phyloP scores from a whole-genome alignment of 35 echinoderm and acorn worm species.

The Stichopus chloronotus region DNA sequence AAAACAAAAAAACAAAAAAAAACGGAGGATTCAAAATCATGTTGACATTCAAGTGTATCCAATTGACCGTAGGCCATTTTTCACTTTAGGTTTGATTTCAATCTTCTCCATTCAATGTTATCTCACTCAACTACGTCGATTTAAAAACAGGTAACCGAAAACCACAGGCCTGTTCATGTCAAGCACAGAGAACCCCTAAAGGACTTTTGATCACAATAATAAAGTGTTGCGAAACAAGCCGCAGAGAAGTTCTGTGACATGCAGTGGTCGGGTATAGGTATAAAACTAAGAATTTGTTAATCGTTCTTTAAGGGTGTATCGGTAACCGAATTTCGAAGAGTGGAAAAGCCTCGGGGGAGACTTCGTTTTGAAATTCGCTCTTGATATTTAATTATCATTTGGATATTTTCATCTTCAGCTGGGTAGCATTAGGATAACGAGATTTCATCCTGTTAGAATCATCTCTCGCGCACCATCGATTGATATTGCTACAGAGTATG shows the following conservation, averaged over 20 bases:
- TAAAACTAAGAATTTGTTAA: background rate
- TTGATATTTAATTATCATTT: slow-evolving; percentile 15
- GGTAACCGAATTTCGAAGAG: background rate
- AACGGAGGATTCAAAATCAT: background rate
- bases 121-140: background rate
- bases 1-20: too few relatives aligned
- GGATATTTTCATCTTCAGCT: background rate
- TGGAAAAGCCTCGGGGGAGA: background rate
- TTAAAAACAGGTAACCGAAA: background rate
- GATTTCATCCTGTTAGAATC: background rate
- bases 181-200: background rate
- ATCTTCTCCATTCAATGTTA: background rate
- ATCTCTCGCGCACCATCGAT: background rate
- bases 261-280: background rate
- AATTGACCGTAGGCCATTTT: background rate
- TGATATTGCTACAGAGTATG: background rate
- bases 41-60: background rate
- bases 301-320: slow-evolving; percentile 4
- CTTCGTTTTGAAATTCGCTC: background rate
- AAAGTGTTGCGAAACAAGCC: background rate
- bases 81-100: background rate
- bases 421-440: slow-evolving; percentile 19
- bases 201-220: background rate
- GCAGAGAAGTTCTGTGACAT: background rate
- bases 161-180: background rate